A percentile compares a stretch with the other conserved stretches of the same genome.
Conservation (phyloP, 1,140 invertebrate genomes). For the Chironomus striatipennis region DNA sequence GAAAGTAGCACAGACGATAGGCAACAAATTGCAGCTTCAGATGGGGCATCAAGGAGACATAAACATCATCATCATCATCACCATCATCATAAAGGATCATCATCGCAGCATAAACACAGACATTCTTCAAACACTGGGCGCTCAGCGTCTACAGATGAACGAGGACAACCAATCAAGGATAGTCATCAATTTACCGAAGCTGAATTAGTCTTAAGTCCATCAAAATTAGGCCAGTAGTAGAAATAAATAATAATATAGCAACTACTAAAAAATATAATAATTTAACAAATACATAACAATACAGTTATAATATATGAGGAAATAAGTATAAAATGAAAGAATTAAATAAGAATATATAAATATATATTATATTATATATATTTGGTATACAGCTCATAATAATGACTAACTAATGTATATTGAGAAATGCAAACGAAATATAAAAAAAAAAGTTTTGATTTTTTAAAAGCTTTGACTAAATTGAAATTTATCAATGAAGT, state of each 20-base stretch:
- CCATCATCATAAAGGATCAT: constrained; percentile 26
- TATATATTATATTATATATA: too few relatives aligned
- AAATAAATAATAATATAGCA: neutral
- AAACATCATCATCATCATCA: constrained; percentile 32
- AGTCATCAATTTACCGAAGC: constrained; percentile 31
- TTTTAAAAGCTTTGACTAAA: too few relatives aligned
- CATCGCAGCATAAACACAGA: constrained; percentile 17
- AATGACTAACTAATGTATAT: too few relatives aligned
- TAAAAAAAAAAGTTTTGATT: too few relatives aligned
- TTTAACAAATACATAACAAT: too few relatives aligned
- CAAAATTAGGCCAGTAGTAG: constrained; percentile 37
- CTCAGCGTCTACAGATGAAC: neutral
- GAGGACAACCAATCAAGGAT: constrained; percentile 8
- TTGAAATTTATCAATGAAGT: too few relatives aligned
- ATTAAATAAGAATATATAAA: too few relatives aligned
- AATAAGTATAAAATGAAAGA: too few relatives aligned
- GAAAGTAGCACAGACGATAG: constrained; percentile 29
- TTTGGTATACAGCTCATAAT: too few relatives aligned
- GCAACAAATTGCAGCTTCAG: constrained; percentile 25
- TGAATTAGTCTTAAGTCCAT: constrained; percentile 39
- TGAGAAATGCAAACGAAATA: too few relatives aligned
- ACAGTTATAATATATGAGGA: too few relatives aligned
- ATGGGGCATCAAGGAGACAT: constrained; percentile 24
- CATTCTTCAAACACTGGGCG: neutral
- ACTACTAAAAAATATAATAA: neutral